Evolutionary conservation across 2,797 vertebrate genomes (phyloP).

Genomic region (Artibeus jamaicensis): DNA sequence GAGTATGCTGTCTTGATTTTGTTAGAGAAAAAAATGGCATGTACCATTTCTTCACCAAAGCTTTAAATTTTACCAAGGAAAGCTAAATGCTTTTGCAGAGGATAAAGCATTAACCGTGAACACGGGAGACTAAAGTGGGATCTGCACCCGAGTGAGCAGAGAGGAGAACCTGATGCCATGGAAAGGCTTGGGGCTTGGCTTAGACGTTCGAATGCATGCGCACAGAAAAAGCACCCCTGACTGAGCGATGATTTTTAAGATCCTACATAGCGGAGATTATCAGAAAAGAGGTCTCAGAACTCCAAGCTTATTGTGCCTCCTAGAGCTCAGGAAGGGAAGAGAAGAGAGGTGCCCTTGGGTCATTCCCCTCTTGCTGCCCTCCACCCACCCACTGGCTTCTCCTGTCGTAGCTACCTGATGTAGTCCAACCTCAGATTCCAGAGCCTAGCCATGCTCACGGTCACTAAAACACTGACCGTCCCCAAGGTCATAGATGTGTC

Average conservation of each 20-base stretch:
- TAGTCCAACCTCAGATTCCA: background rate
- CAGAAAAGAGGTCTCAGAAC: background rate
- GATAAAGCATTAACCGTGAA: conserved; percentile 31
- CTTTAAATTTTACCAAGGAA: conserved; percentile 73
- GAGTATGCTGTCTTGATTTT: conserved; percentile 52
- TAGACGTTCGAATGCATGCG: background rate
- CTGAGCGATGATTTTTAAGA: background rate
- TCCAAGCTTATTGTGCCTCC: background rate
- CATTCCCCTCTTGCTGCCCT: background rate
- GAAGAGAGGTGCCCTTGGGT: background rate
- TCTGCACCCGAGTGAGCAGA: background rate
- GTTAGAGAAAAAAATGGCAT: conserved; percentile 56
- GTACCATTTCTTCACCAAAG: conserved; percentile 74
- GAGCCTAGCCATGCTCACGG: background rate
- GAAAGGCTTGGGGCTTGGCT: background rate
- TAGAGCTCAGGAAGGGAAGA: background rate
- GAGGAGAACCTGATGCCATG: rapidly evolving
- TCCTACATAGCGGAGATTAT: background rate
- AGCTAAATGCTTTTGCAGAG: conserved; percentile 60
- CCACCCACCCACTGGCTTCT: background rate
- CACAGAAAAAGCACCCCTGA: background rate
- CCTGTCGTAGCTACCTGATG: background rate
- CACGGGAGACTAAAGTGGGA: background rate
- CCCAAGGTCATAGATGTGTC: background rate
- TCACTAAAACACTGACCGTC: background rate